Evolutionary conservation across 1,140 invertebrate species (phyloP).

Genomic region (Venustaconcha ellipsiformis): DNA sequence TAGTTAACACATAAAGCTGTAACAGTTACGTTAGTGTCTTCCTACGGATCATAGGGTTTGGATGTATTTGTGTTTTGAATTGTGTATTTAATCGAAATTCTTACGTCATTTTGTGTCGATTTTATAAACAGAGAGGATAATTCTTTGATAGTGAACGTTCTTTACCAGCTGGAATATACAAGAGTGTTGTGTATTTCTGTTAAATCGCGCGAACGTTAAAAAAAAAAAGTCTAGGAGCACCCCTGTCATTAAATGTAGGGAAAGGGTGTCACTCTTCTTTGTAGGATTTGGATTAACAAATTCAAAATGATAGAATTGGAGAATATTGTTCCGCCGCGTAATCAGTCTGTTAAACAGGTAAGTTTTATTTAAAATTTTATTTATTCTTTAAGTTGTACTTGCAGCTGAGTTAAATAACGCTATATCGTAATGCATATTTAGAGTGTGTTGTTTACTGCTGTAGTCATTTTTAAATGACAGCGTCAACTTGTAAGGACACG

Average conservation of each 20-base stretch:
- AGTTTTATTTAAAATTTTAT: constrained; percentile 24
- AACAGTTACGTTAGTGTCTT: constrained; percentile 21
- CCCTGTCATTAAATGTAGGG: not conserved
- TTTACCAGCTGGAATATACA: constrained; percentile 9
- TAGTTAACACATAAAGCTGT: constrained; percentile 20
- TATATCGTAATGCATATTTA: constrained; percentile 3
- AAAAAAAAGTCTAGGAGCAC: not conserved
- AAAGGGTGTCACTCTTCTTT: constrained; percentile 4
- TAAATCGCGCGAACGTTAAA: not conserved
- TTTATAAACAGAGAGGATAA: constrained; percentile 6
- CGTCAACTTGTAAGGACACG: not conserved
- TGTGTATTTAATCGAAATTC: not conserved
- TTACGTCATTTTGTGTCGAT: constrained; percentile 5
- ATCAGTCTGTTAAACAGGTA: constrained; percentile 42
- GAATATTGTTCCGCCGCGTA: constrained; percentile 31
- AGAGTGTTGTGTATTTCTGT: not conserved
- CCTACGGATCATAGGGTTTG: not conserved
- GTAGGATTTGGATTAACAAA: constrained; percentile 24
- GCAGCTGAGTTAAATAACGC: not conserved
- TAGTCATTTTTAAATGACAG: not conserved
- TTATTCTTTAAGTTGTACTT: constrained; percentile 1
- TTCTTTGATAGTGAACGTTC: constrained; percentile 13
- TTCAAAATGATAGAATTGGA: constrained; percentile 59
- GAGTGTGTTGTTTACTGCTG: constrained; percentile 1
- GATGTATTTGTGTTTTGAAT: not conserved